Base-by-base conservation (phyloP, 2,113 vertebrate genomes). In the Heteronetta atricapilla region DNA sequence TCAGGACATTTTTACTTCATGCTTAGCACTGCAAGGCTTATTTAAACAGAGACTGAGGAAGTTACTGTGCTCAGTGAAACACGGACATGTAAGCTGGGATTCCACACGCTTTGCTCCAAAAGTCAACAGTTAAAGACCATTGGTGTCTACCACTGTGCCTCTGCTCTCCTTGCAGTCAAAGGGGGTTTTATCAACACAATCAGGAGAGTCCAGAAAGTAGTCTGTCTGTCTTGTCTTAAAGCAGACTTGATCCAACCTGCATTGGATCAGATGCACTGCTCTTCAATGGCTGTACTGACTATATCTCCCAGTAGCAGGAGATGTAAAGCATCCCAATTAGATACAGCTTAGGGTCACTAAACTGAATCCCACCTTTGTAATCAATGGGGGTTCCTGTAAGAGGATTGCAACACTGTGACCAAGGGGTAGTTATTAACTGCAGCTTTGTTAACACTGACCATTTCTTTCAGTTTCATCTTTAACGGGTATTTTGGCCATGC, bases 91-190 rank as follows among this genome's bases (percentile, higher is more conserved):
- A 92, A 59, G 31, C 48, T 77, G 42, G n/a, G 48, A 66, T 92
- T 90, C 36, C 60, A 83, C 15, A 5, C 21, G 18, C 46, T 74
- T 56, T 1, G 3, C 20, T 80, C 0, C 16, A 55, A 63, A 48
- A 6, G 11, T 62, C 26, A 84, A 74, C 26, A 74, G 59, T 40
- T 66, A 8, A 2, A 23, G 13, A 48, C 5, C 18, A 6, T 29
- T 0, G 0, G 3, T 1, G 0, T 38, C 48, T 76, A 52, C 42
- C 53, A 21, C 60, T 36, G 11, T 31, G 15, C 8, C 36, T 53
- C 3, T 42, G 46, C n/a, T 83, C 1, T 1, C 19, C n/a, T 66
- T 56, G 4, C 6, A 11, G 16, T 33, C 72, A 68, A 66, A 75
- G 90, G 31, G 50, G 44, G 15, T 66, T 84, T 72, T n/a, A 66